phyloP scores from a whole-genome alignment of 2,888 invertebrate genomes.

The Cosmopolites sordidus region DNA sequence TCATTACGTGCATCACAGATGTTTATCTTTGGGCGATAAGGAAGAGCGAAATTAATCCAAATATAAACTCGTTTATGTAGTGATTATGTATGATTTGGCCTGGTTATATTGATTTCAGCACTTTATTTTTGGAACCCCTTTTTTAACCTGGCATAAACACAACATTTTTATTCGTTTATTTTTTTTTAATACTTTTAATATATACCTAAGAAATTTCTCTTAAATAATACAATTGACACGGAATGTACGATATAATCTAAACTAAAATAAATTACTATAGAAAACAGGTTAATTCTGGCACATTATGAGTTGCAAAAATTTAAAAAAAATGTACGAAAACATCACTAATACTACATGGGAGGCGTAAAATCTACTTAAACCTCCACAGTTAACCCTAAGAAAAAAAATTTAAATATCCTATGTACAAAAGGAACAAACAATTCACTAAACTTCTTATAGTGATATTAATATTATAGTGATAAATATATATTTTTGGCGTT shows the following conservation, averaged over 20 bases:
- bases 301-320: constrained; percentile 16
- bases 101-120: no score
- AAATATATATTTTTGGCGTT: constrained; percentile 50
- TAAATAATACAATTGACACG: background rate
- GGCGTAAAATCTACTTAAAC: background rate
- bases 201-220: no score
- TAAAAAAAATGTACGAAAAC: constrained; percentile 16
- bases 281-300: constrained; percentile 2
- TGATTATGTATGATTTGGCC: no score
- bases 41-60: no score
- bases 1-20: constrained; percentile 10
- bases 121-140: no score
- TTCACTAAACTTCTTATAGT: constrained; percentile 38
- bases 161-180: no score
- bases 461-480: constrained; percentile 32
- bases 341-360: constrained; percentile 17
- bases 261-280: constrained; percentile 1
- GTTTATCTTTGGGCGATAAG: no score
- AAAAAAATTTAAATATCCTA: constrained; percentile 34
- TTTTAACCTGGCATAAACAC: no score
- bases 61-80: no score
- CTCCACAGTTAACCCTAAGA: constrained; percentile 18
- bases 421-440: constrained; percentile 50
- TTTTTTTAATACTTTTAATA: no score
- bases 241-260: background rate